Percentiles rank a stretch among this genome's conserved stretches.
These are phyloP conservation scores for Ethmia dodecea DNA, from an alignment of 2,888 invertebrate species.

Conservation along the genomic window DNA sequence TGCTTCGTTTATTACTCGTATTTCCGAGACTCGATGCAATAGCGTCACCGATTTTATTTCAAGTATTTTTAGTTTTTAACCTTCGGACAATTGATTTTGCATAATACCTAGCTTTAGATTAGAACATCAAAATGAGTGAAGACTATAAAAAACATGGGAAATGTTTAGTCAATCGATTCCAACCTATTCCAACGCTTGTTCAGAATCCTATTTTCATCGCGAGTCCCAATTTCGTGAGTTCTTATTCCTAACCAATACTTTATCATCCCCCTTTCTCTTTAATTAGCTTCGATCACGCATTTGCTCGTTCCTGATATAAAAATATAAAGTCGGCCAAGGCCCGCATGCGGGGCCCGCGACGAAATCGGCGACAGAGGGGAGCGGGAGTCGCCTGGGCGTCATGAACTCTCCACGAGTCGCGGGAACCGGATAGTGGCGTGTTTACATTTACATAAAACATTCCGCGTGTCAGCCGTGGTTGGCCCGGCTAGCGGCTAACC, in stretches of 20 bases:
- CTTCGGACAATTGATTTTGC: conserved; percentile 4
- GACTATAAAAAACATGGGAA: too few relatives aligned
- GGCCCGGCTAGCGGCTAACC: conserved; percentile 6
- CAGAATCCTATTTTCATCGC: neutral
- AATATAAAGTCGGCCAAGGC: conserved; percentile 34
- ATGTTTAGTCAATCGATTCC: too few relatives aligned
- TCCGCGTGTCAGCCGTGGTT: conserved; percentile 26
- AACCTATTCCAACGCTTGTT: too few relatives aligned
- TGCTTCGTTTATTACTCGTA: conserved; percentile 2
- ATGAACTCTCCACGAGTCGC: conserved; percentile 16
- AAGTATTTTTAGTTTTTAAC: conserved; percentile 5
- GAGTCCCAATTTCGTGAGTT: neutral
- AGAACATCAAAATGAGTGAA: too few relatives aligned
- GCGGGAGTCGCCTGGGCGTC: conserved; percentile 5
- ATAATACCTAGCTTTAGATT: too few relatives aligned
- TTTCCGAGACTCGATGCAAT: conserved; percentile 7
- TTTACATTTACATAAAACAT: conserved; percentile 59
- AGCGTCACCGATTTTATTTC: conserved; percentile 6
- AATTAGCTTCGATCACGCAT: conserved; percentile 29
- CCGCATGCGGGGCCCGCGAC: conserved; percentile 26
- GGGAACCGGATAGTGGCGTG: conserved; percentile 34
- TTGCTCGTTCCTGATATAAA: conserved; percentile 17
- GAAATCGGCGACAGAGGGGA: neutral
- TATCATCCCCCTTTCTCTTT: conserved; percentile 22
- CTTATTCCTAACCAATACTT: too few relatives aligned